Conservation (phyloP, 2,797 vertebrate genomes). For the Thalassophryne amazonica region DNA sequence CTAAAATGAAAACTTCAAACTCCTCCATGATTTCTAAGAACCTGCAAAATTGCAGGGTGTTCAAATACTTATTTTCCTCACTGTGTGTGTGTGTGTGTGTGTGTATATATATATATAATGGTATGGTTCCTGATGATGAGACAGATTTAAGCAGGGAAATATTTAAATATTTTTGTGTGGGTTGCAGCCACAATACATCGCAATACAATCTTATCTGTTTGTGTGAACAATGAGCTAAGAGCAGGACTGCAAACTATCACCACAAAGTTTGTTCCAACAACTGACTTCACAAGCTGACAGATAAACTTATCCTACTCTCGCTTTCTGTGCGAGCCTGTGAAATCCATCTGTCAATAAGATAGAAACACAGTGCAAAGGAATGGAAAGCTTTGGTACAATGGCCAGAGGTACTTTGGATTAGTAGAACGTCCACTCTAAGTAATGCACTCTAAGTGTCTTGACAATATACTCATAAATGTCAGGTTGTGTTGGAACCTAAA, state of each 20-base stretch:
- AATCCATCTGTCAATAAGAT: slow-evolving; percentile 77
- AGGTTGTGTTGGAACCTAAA: too few species aligned
- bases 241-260: slow-evolving; percentile 71
- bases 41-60: too few species aligned
- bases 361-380: slow-evolving; percentile 44
- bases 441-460: too few species aligned
- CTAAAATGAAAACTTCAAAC: too few species aligned
- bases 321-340: slow-evolving; percentile 62
- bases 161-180: slow-evolving; percentile 49
- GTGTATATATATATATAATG: too few species aligned
- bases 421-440: neutral
- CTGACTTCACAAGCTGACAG: slow-evolving; percentile 75
- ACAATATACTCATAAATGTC: too few species aligned
- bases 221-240: slow-evolving; percentile 71
- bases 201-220: slow-evolving; percentile 67
- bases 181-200: slow-evolving; percentile 49
- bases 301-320: slow-evolving; percentile 73
- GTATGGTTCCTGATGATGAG: slow-evolving; percentile 41
- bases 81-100: too few species aligned
- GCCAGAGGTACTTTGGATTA: slow-evolving; percentile 26
- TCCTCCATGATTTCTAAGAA: too few species aligned
- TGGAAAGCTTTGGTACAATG: slow-evolving; percentile 7
- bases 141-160: slow-evolving; percentile 55
- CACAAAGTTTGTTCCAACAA: slow-evolving; percentile 69
- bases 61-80: too few species aligned